Evolutionary conservation across 2,797 vertebrate species (phyloP), one percentile per base, ranked within the genome.

Genomic region (Characodon lateralis): DNA sequence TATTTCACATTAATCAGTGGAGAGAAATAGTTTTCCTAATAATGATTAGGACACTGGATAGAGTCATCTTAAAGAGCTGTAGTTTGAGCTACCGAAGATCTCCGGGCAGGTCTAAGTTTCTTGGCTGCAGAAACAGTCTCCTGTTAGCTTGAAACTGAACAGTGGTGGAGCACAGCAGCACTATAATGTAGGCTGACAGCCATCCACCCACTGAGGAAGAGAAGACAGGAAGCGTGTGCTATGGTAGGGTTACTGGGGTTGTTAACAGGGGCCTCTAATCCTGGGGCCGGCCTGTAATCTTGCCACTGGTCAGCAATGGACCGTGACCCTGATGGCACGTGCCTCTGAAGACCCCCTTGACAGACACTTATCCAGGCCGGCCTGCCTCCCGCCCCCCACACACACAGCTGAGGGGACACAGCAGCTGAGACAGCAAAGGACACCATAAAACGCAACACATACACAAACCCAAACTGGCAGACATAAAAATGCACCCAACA

Each of bases 221-320:
- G 71, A 74, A 35, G 78, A 65, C 79, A 51, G 13, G 48, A 51
- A 2, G 10, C 16, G 78, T 76, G 82, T 81, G 55, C 66, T 78
- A 77, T 85, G 88, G 73, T 76, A 81, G 76, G 79, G 86, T 86
- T 81, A 85, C 77, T 85, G 82, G 5, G 88, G 91, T 87, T 91
- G 94, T 94, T 94, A 94, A 94, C 90, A 90, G 91, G 79, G 91
- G 87, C 85, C 84, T 86, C 89, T 93, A 94, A 94, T 94, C 91
- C 92, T 68, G 81, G 89, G 89, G 89, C 91, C 83, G 74, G 84
- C 82, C 82, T 90, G 87, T 96, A 95, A 96, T 95, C 95, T 93
- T 86, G 85, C 87, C 90, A 91, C 85, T 59, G 87, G 83, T 91
- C 84, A 81, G 87, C 69, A 69, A 87, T 88, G 87, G 89, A 93